Percentiles rank a stretch among this genome's conserved stretches.
phyloP scores from a whole-genome alignment of 2,797 vertebrate genomes.

The Chaetophractus vellerosus region DNA sequence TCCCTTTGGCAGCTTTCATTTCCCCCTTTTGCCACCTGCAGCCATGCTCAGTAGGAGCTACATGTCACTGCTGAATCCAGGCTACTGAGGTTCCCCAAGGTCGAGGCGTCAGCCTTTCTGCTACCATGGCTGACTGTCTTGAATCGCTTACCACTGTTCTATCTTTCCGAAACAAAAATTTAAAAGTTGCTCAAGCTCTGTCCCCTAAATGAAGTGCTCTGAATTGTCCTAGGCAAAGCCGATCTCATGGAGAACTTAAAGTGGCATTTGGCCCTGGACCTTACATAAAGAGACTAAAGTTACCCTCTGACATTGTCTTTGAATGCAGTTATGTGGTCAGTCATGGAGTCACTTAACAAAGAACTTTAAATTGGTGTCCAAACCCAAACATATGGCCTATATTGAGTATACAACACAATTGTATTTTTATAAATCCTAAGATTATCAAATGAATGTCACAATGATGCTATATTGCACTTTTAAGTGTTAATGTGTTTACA shows the following conservation, averaged over 20 bases:
- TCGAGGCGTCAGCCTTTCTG: not conserved
- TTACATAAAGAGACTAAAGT: not conserved
- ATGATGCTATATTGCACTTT: not conserved
- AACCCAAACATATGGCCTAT: not conserved
- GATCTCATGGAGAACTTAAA: not conserved
- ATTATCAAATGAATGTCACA: not conserved
- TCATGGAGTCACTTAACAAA: not conserved
- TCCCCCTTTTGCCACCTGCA: not conserved
- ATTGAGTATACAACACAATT: not conserved
- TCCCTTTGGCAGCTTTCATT: not conserved
- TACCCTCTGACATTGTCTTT: not conserved
- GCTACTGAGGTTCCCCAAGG: not conserved
- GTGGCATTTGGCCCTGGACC: not conserved
- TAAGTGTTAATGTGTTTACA: constrained; percentile 55
- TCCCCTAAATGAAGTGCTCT: not conserved
- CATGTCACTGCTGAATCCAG: not conserved
- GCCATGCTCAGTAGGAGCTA: not conserved
- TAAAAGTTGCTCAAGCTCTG: not conserved
- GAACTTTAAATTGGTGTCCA: not conserved
- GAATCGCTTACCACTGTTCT: not conserved
- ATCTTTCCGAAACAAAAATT: not conserved
- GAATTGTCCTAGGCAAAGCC: not conserved
- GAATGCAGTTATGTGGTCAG: not conserved
- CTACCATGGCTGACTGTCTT: not conserved
- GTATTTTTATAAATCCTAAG: not conserved